Conservation (phyloP, 2,113 vertebrate genomes). For the Myodes glareolus region DNA sequence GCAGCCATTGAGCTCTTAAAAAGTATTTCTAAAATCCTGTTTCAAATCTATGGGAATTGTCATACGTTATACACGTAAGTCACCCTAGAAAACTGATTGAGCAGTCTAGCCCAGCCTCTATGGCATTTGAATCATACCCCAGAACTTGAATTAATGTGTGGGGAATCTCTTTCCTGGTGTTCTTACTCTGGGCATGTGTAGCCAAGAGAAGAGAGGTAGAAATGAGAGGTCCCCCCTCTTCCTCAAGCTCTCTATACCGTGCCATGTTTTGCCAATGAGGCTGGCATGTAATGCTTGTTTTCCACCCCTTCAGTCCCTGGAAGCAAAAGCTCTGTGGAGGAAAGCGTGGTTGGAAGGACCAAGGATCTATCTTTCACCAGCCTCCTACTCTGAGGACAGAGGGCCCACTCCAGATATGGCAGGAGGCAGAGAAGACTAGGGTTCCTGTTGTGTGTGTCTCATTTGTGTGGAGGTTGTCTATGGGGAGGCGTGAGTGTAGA, state of each 20-base stretch:
- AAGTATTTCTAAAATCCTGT: constrained; percentile 2
- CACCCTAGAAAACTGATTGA: constrained; percentile 16
- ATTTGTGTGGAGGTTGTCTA: not conserved
- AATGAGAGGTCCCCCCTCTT: fast-evolving
- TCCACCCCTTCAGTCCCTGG: fast-evolving
- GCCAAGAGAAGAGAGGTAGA: not conserved
- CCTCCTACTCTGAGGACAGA: not conserved
- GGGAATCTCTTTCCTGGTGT: not conserved
- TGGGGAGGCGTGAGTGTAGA: not conserved
- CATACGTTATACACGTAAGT: not conserved
- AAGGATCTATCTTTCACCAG: fast-evolving
- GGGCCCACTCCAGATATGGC: not conserved
- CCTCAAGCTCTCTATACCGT: not conserved
- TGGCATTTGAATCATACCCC: not conserved
- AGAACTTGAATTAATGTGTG: not conserved
- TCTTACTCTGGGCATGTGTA: not conserved
- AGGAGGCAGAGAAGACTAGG: not conserved
- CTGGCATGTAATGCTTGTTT: too few species aligned
- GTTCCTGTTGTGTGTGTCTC: not conserved
- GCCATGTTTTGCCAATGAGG: fast-evolving
- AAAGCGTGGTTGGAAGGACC: not conserved
- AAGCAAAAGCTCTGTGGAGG: not conserved
- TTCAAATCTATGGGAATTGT: constrained; percentile 13
- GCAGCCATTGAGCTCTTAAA: constrained; percentile 15
- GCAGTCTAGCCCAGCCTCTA: not conserved